Percentiles rank a stretch among this genome's conserved stretches.
These are phyloP conservation scores for Orthonyx spaldingii DNA, from an alignment of 2,113 vertebrate species.

Conservation along the genomic window DNA sequence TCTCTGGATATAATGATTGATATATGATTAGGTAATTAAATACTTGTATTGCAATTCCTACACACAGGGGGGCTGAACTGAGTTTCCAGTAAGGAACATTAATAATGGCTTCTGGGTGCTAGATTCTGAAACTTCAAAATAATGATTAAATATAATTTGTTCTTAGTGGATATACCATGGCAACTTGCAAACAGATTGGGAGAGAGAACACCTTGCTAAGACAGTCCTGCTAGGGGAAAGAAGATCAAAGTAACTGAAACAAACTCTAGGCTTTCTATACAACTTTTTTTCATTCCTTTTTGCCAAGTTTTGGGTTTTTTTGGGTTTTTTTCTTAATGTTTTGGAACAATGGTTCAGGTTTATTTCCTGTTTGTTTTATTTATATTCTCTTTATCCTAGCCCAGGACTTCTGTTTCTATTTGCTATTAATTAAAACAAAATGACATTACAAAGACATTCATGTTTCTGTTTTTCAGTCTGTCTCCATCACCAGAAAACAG, in stretches of 20 bases:
- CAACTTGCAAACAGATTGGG: neutral
- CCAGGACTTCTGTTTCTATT: neutral
- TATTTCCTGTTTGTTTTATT: neutral
- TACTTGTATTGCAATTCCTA: neutral
- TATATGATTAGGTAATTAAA: constrained; percentile 9
- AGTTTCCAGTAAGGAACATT: neutral
- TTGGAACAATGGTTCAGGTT: neutral
- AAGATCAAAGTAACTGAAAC: neutral
- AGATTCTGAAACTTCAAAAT: neutral
- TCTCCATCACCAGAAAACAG: neutral
- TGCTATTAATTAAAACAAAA: neutral
- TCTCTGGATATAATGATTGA: neutral
- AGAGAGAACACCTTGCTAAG: neutral
- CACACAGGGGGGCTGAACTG: neutral
- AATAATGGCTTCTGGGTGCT: neutral
- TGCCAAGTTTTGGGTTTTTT: neutral
- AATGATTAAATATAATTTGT: neutral
- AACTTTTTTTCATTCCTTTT: neutral
- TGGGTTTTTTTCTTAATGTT: no score
- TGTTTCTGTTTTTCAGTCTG: neutral
- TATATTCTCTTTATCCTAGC: neutral
- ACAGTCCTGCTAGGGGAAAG: neutral
- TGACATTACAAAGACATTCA: neutral
- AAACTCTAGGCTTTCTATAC: neutral
- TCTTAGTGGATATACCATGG: neutral